Evolutionary conservation across 1,140 invertebrate genomes (phyloP).

Genomic region (Drosophila lacertosa): DNA sequence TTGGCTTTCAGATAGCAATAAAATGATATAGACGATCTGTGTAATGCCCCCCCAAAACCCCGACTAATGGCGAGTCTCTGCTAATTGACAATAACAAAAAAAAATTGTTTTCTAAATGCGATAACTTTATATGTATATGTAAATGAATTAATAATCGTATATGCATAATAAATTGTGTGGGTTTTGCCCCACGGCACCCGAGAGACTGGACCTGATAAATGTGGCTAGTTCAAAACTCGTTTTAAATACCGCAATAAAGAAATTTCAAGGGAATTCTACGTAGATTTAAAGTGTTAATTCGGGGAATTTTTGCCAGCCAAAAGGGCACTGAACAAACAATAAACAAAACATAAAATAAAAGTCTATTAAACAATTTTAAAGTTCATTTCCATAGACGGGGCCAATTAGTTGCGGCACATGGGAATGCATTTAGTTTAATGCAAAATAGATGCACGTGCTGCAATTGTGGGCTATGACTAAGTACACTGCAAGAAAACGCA

Average conservation of each 20-base stretch:
- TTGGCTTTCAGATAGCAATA: background rate
- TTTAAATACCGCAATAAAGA: slow-evolving; percentile 4
- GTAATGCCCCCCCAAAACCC: background rate
- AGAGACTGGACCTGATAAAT: slow-evolving; percentile 3
- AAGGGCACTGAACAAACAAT: slow-evolving; percentile 15
- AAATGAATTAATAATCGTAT: slow-evolving; percentile 9
- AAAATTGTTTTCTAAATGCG: slow-evolving; percentile 12
- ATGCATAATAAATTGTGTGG: slow-evolving; percentile 38
- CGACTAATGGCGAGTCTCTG: background rate
- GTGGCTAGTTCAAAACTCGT: slow-evolving; percentile 14
- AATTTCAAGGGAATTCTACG: slow-evolving; percentile 16
- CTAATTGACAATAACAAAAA: slow-evolving; percentile 35
- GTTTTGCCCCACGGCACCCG: slow-evolving; percentile 17
- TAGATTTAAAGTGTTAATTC: background rate
- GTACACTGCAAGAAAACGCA: background rate
- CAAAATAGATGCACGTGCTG: slow-evolving; percentile 19
- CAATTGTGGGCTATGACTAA: background rate
- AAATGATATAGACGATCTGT: slow-evolving; percentile 1
- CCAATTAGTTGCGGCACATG: background rate
- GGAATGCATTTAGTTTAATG: background rate
- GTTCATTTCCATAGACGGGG: slow-evolving; percentile 1
- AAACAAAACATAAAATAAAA: slow-evolving; percentile 9
- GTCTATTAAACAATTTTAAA: background rate
- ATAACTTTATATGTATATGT: slow-evolving; percentile 5
- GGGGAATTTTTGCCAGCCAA: slow-evolving; percentile 11